These are phyloP conservation scores for Phataginus tetradactyla DNA, from an alignment of 2,797 vertebrate species.

Conservation along the genomic window DNA sequence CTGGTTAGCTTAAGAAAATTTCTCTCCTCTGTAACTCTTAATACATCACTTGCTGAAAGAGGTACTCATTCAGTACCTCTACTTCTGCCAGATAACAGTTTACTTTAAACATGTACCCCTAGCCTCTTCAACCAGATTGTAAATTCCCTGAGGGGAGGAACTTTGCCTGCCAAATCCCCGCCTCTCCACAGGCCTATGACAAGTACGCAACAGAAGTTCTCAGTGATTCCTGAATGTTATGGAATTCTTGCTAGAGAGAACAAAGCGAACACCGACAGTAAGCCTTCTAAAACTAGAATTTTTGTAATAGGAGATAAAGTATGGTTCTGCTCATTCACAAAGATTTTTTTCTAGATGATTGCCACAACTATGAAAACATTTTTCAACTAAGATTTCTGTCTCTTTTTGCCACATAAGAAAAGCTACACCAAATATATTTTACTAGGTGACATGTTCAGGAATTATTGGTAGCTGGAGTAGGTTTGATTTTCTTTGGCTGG, in stretches of 20 bases:
- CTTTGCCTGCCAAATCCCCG: not conserved
- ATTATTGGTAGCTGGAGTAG: not conserved
- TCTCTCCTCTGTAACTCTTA: not conserved
- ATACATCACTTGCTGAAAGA: not conserved
- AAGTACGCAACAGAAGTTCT: not conserved
- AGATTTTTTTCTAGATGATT: not conserved
- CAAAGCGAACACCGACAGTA: not conserved
- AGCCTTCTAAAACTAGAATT: slow-evolving; percentile 33
- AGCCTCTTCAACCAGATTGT: not conserved
- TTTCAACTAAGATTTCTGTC: slow-evolving; percentile 6
- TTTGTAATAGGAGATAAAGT: not conserved
- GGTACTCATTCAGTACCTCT: not conserved
- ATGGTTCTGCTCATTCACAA: slow-evolving; percentile 18
- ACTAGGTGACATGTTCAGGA: not conserved
- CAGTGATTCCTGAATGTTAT: not conserved
- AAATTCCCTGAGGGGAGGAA: not conserved
- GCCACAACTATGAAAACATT: not conserved
- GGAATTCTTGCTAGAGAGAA: not conserved
- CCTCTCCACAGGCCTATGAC: not conserved
- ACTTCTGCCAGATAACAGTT: not conserved
- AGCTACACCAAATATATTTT: not conserved
- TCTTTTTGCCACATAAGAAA: not conserved
- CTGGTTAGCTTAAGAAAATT: not conserved
- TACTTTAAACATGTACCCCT: not conserved
- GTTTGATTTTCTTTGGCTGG: not conserved